A percentile compares a stretch with the other conserved stretches of the same genome.
Evolutionary conservation across 2,888 invertebrate genomes (phyloP).

Genomic region (Clepsis dumicolana): DNA sequence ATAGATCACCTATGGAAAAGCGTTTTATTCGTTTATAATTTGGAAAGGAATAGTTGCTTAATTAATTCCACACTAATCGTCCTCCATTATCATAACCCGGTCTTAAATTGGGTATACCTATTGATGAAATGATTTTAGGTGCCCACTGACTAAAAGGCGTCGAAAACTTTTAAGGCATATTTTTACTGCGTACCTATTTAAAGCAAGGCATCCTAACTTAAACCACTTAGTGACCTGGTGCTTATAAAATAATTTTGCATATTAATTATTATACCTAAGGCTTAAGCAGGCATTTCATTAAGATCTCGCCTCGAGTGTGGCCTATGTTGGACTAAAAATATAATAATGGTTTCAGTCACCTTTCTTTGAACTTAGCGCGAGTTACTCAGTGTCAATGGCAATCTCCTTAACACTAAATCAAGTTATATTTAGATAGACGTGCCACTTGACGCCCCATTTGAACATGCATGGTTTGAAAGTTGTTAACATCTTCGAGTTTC

Average conservation of each 20-base stretch:
- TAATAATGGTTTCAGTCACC: background rate
- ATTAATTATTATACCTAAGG: background rate
- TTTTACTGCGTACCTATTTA: too few species aligned
- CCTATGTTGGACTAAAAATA: conserved; percentile 4
- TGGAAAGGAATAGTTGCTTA: too few species aligned
- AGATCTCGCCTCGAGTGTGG: background rate
- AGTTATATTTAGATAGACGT: conserved; percentile 18
- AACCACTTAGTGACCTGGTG: background rate
- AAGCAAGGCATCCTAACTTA: too few species aligned
- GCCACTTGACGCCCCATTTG: conserved; percentile 6
- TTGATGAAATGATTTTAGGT: too few species aligned
- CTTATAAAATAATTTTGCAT: background rate
- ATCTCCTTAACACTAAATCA: conserved; percentile 10
- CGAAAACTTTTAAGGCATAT: too few species aligned
- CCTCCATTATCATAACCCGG: too few species aligned
- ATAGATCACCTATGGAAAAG: too few species aligned
- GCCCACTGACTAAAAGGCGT: too few species aligned
- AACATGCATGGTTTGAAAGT: background rate
- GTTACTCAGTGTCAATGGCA: conserved; percentile 10
- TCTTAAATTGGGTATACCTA: too few species aligned
- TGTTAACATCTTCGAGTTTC: background rate
- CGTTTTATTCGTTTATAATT: too few species aligned
- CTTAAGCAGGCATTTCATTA: background rate
- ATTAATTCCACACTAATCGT: too few species aligned
- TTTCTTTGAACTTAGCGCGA: conserved; percentile 6